Conservation (phyloP, 2,797 vertebrate genomes). For the Thunnus albacares region DNA sequence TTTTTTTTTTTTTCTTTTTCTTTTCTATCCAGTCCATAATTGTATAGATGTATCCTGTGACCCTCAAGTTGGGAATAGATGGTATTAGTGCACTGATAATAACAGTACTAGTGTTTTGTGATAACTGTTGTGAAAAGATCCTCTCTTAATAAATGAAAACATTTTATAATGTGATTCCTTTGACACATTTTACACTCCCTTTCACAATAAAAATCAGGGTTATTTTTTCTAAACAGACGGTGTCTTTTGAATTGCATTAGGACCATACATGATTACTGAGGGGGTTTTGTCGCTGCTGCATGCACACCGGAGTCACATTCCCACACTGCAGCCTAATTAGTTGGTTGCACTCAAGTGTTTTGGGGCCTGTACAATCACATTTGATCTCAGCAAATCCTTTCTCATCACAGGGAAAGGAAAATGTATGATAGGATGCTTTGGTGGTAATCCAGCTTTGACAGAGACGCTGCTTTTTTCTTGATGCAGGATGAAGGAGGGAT, state of each 20-base stretch:
- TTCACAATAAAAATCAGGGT: not conserved
- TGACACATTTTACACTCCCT: not conserved
- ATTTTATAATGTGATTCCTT: not conserved
- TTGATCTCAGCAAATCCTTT: conserved; percentile 65
- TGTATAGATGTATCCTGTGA: too few relatives aligned
- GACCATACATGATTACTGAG: not conserved
- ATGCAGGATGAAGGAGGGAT: conserved; percentile 34
- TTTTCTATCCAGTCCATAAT: too few relatives aligned
- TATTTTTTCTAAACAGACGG: not conserved
- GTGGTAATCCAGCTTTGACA: conserved; percentile 46
- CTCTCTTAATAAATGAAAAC: too few relatives aligned
- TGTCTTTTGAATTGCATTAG: not conserved
- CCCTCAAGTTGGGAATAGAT: not conserved
- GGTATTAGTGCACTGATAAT: not conserved
- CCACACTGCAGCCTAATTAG: conserved; percentile 50
- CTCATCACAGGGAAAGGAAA: conserved; percentile 41
- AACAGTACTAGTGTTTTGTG: too few relatives aligned
- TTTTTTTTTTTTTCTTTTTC: too few relatives aligned
- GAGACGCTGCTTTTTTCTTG: conserved; percentile 45
- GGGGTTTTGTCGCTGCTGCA: conserved; percentile 4
- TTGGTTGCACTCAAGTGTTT: conserved; percentile 52
- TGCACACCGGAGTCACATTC: conserved; percentile 33
- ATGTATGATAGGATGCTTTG: conserved; percentile 36
- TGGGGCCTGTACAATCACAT: conserved; percentile 47
- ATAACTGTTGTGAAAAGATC: too few relatives aligned